Evolutionary conservation across 2,113 vertebrate genomes (phyloP).

Genomic region (Cavia porcellus): DNA sequence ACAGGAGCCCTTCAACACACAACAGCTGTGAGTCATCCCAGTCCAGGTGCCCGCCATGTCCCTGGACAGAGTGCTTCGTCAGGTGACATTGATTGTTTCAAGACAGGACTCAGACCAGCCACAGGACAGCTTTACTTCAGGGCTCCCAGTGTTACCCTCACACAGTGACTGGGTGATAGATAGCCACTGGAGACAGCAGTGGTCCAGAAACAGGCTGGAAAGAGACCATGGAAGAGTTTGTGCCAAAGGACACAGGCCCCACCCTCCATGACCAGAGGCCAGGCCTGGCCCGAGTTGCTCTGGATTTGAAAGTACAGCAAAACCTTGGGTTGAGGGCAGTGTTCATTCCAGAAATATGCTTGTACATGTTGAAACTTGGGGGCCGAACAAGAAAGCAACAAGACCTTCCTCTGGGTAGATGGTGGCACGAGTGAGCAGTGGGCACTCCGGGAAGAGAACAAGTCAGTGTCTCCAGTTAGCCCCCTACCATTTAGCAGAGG

Average conservation of each 20-base stretch:
- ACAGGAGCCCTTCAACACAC: not conserved
- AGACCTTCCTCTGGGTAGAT: no score
- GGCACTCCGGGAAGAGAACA: no score
- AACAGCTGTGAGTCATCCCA: not conserved
- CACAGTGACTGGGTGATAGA: not conserved
- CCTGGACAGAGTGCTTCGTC: not conserved
- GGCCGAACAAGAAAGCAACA: no score
- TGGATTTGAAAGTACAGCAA: not conserved
- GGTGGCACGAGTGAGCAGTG: no score
- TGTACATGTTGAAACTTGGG: no score
- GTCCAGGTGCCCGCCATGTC: not conserved
- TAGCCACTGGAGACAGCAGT: not conserved
- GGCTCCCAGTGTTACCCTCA: not conserved
- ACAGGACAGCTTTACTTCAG: not conserved
- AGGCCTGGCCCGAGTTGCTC: not conserved
- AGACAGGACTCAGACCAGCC: not conserved
- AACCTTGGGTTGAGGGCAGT: not conserved
- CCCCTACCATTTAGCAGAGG: no score
- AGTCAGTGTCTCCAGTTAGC: no score
- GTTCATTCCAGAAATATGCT: not conserved
- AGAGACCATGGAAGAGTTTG: not conserved
- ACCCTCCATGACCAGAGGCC: not conserved
- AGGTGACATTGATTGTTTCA: not conserved
- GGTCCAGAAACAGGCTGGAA: not conserved
- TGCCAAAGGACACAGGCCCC: not conserved